A percentile compares a stretch with the other conserved stretches of the same genome.
Conservation (phyloP, 2,113 vertebrate species). For the Malurus alboscapulatus region DNA sequence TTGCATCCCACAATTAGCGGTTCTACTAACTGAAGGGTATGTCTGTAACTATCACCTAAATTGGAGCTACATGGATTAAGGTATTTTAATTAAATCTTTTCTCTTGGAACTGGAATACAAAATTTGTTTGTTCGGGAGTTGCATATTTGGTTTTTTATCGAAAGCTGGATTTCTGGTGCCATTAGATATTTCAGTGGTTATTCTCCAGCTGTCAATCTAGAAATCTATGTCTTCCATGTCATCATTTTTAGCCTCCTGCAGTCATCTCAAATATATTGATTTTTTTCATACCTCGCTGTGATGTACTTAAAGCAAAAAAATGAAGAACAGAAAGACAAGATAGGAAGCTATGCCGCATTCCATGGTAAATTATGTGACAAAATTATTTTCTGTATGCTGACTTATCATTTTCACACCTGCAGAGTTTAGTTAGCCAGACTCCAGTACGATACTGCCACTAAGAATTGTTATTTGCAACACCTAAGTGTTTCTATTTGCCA, state of each 20-base stretch:
- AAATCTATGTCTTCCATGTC: not conserved
- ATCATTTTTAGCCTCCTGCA: not conserved
- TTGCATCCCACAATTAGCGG: not conserved
- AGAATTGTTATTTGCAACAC: not conserved
- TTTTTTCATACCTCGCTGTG: not conserved
- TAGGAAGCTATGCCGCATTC: not conserved
- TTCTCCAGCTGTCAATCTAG: not conserved
- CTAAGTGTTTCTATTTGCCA: not conserved
- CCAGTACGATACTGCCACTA: not conserved
- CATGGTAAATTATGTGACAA: not conserved
- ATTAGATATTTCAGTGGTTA: not conserved
- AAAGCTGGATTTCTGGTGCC: not conserved
- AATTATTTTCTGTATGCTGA: not conserved
- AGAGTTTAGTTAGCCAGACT: not conserved
- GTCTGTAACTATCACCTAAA: not conserved
- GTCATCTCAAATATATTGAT: not conserved
- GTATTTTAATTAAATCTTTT: not conserved
- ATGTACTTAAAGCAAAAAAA: not conserved
- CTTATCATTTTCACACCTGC: not conserved
- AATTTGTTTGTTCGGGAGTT: not conserved
- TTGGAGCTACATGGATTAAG: not conserved
- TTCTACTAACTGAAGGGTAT: not conserved
- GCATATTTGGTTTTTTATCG: not conserved
- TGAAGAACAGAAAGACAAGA: not conserved
- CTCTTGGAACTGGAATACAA: not conserved